Conservation (phyloP, 2,113 vertebrate genomes). For the Corythoichthys haematopterus region DNA sequence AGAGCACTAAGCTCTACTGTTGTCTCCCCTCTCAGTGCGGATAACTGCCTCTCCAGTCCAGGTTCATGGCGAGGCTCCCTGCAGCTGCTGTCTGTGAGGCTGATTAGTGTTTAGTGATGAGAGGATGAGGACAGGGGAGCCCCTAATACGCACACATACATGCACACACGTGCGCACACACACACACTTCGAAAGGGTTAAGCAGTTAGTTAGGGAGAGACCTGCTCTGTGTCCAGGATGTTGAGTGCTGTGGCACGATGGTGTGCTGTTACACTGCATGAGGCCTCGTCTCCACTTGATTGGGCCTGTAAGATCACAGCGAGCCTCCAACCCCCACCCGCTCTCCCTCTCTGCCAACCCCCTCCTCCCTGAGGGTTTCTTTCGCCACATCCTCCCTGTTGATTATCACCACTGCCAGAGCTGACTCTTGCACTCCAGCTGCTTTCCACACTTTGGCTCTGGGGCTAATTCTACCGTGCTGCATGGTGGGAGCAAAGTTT, state of each 20-base stretch:
- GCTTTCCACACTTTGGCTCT: conserved; percentile 68
- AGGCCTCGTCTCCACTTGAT: conserved; percentile 72
- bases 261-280: conserved; percentile 69
- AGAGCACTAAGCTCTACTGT: conserved; percentile 68
- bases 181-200: conserved; percentile 59
- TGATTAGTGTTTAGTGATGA: conserved; percentile 71
- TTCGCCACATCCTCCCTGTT: conserved; percentile 72
- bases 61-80: conserved; percentile 66
- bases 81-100: conserved; percentile 68
- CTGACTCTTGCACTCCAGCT: conserved; percentile 71
- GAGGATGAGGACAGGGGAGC: conserved; percentile 60
- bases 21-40: conserved; percentile 52
- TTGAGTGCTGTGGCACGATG: conserved; percentile 57
- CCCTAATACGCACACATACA: conserved; percentile 8
- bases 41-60: conserved; percentile 64
- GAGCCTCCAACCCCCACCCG: conserved; percentile 18
- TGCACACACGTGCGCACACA: conserved; percentile 24
- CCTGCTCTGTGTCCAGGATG: conserved; percentile 73
- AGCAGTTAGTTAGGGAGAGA: conserved; percentile 64
- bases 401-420: conserved; percentile 70
- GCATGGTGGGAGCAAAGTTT: conserved; percentile 57
- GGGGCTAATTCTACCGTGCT: conserved; percentile 69
- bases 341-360: conserved; percentile 21
- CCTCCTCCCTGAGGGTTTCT: conserved; percentile 62
- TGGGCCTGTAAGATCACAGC: conserved; percentile 71